These are phyloP conservation scores for Erythrocercus mccallii DNA, from an alignment of 2,113 vertebrate species.

Conservation along the genomic window DNA sequence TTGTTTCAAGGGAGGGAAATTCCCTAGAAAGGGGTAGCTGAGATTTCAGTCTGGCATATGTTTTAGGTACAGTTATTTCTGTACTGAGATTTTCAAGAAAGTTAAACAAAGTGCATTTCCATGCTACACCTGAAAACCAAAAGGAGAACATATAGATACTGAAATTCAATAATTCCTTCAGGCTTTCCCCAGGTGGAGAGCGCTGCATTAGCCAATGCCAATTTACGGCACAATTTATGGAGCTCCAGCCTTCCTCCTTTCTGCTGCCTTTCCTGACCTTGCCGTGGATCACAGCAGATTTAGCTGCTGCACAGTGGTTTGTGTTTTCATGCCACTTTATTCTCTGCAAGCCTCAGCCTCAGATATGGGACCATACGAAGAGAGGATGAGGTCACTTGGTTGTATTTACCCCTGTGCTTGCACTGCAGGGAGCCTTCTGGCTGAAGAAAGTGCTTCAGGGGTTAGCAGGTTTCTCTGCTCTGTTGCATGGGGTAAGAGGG, in stretches of 20 bases:
- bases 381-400: accelerated
- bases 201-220: neutral
- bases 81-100: neutral
- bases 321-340: neutral
- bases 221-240: accelerated
- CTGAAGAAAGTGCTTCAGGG: neutral
- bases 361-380: accelerated
- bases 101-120: neutral
- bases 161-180: neutral
- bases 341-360: neutral
- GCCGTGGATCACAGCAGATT: accelerated
- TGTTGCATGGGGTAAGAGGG: neutral
- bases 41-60: neutral
- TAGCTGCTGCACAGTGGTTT: accelerated
- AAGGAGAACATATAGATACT: neutral
- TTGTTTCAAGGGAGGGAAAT: neutral
- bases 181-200: neutral
- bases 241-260: neutral
- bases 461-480: neutral
- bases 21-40: neutral
- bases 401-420: neutral
- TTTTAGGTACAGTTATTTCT: neutral
- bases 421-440: neutral
- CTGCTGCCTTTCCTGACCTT: neutral
- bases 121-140: neutral